Conservation (phyloP, 2,113 vertebrate species). For the Nycticryphes semicollaris region DNA sequence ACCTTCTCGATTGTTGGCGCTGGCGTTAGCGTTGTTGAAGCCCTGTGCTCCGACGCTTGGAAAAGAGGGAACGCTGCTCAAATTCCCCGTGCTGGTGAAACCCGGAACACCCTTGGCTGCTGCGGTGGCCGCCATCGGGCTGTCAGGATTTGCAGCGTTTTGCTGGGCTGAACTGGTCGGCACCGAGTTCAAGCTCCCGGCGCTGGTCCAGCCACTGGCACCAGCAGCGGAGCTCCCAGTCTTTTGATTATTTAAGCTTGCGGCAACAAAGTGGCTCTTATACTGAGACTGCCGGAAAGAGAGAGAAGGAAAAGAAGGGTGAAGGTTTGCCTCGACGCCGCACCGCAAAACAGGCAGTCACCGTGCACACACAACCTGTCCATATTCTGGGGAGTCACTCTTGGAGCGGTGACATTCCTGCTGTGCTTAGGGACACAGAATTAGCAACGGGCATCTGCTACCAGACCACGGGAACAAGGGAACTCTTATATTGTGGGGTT, state of each 20-base stretch:
- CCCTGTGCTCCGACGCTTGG: constrained; percentile 58
- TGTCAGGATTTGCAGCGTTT: constrained; percentile 38
- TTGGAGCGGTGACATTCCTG: not conserved
- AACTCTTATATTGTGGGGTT: not conserved
- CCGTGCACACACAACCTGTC: accelerated
- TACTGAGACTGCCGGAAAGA: constrained; percentile 86
- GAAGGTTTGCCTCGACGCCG: not conserved
- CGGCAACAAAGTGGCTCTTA: constrained; percentile 97
- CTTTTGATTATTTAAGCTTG: constrained; percentile 90
- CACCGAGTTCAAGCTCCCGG: constrained; percentile 93
- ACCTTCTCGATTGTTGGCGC: constrained; percentile 69
- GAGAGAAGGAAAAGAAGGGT: not conserved
- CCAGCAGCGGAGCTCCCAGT: constrained; percentile 85
- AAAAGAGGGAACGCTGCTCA: constrained; percentile 79
- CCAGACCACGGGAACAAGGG: not conserved
- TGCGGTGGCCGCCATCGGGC: not conserved
- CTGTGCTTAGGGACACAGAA: not conserved
- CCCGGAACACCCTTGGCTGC: constrained; percentile 63
- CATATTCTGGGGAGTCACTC: not conserved
- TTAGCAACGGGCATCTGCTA: not conserved
- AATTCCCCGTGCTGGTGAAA: constrained; percentile 70
- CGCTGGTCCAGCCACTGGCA: constrained; percentile 94
- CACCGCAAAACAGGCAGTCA: not conserved
- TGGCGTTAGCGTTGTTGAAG: constrained; percentile 61
- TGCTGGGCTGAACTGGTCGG: constrained; percentile 81